These are phyloP conservation scores for Nannobrachium achirus DNA, from an alignment of 2,113 vertebrate genomes.

Conservation along the genomic window DNA sequence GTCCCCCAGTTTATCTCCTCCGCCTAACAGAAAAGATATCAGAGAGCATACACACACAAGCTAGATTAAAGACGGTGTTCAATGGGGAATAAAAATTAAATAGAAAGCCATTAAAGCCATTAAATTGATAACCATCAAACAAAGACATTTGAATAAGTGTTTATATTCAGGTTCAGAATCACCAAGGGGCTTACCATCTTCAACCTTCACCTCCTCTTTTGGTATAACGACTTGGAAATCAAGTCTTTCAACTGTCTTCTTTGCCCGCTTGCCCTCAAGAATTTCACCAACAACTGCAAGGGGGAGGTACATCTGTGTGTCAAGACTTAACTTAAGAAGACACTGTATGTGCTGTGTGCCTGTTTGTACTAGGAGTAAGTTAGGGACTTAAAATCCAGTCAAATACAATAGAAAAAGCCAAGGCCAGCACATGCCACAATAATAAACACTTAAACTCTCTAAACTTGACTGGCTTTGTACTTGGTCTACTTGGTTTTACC, in stretches of 20 bases:
- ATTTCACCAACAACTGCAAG: slow-evolving; percentile 71
- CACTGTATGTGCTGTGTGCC: too few species aligned
- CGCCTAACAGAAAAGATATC: slow-evolving; percentile 70
- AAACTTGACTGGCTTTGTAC: too few species aligned
- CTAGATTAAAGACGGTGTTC: background rate
- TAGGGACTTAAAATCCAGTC: too few species aligned
- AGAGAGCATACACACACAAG: background rate
- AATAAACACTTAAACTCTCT: too few species aligned
- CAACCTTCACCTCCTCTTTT: slow-evolving; percentile 88
- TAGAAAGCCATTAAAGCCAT: too few species aligned
- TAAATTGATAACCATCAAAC: background rate
- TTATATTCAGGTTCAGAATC: background rate
- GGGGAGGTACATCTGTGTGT: too few species aligned
- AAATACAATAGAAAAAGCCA: too few species aligned
- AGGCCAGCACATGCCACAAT: too few species aligned
- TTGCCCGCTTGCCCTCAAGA: slow-evolving; percentile 93
- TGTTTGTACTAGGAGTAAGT: too few species aligned
- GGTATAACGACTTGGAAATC: slow-evolving; percentile 88
- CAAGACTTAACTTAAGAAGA: too few species aligned
- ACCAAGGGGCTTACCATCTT: slow-evolving; percentile 79
- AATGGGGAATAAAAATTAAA: background rate
- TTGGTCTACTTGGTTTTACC: too few species aligned
- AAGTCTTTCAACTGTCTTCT: slow-evolving; percentile 91
- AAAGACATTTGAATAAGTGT: background rate
- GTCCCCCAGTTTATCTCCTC: slow-evolving; percentile 92